These are phyloP conservation scores for Plecturocebus donacophilus DNA, from an alignment of 2,113 vertebrate genomes.

Conservation along the genomic window DNA sequence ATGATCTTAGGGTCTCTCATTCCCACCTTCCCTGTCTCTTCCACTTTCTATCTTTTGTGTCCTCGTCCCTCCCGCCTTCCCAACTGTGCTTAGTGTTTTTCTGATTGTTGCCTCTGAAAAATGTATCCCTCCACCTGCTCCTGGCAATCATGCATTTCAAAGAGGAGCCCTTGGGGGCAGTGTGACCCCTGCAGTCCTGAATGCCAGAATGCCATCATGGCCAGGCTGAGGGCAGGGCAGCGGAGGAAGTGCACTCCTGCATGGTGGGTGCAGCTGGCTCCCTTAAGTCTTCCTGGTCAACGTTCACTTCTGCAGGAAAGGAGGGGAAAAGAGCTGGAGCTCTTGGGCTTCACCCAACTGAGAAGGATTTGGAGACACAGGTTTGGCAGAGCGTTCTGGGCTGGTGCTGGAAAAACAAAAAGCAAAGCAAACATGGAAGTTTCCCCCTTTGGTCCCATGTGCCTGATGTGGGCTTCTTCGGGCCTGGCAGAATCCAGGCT, in stretches of 20 bases:
- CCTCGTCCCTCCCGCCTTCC: no score
- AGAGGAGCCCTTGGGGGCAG: not conserved
- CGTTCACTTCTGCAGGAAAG: not conserved
- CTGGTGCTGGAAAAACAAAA: not conserved
- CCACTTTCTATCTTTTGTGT: not conserved
- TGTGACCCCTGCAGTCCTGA: not conserved
- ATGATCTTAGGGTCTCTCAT: not conserved
- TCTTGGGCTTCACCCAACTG: not conserved
- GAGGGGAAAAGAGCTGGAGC: not conserved
- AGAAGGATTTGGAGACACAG: not conserved
- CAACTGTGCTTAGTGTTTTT: not conserved
- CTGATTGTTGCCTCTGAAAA: not conserved
- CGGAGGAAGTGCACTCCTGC: no score
- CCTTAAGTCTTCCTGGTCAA: not conserved
- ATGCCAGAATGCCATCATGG: no score
- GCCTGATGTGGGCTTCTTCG: not conserved
- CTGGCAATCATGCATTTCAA: not conserved
- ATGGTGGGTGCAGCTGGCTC: not conserved
- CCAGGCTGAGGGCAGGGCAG: not conserved
- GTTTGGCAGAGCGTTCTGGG: not conserved
- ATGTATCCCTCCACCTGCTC: not conserved
- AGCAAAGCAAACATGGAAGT: not conserved
- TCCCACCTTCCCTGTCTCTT: not conserved
- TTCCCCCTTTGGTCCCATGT: fast-evolving
- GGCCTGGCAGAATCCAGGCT: not conserved